Conservation (phyloP, 2,797 vertebrate species). For the Chloroceryle inda region DNA sequence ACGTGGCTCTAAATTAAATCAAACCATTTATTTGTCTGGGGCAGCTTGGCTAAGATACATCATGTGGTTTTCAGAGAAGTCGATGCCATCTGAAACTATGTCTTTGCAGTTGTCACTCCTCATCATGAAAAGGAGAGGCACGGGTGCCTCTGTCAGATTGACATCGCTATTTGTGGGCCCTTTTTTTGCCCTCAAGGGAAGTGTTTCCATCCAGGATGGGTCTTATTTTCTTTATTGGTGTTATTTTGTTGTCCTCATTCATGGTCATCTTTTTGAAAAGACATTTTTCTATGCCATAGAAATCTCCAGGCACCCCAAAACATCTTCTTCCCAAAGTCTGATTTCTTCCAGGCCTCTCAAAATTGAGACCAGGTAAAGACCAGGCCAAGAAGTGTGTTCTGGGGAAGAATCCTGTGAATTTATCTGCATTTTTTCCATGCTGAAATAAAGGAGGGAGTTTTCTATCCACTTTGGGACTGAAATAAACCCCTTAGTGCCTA, state of each 20-base stretch:
- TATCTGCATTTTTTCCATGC: not conserved
- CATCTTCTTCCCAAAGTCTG: not conserved
- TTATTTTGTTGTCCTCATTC: not conserved
- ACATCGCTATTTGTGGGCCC: not conserved
- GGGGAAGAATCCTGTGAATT: not conserved
- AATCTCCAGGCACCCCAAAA: not conserved
- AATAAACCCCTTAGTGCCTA: not conserved
- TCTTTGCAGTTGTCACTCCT: not conserved
- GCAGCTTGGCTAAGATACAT: not conserved
- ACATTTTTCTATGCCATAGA: not conserved
- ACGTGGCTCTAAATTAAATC: constrained; percentile 62
- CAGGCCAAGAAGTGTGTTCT: not conserved
- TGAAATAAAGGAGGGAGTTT: not conserved
- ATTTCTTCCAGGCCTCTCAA: not conserved
- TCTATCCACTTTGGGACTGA: not conserved
- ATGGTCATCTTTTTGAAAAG: not conserved
- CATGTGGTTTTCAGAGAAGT: not conserved
- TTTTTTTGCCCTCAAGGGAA: not conserved
- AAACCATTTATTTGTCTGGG: constrained; percentile 43
- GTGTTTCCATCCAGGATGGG: not conserved
- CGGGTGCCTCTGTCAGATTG: not conserved
- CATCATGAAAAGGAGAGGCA: not conserved
- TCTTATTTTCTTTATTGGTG: not conserved
- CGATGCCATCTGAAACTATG: not conserved
- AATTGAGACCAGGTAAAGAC: not conserved